phyloP scores from a whole-genome alignment of 2,888 invertebrate species.

The Gnatocerus cornutus region DNA sequence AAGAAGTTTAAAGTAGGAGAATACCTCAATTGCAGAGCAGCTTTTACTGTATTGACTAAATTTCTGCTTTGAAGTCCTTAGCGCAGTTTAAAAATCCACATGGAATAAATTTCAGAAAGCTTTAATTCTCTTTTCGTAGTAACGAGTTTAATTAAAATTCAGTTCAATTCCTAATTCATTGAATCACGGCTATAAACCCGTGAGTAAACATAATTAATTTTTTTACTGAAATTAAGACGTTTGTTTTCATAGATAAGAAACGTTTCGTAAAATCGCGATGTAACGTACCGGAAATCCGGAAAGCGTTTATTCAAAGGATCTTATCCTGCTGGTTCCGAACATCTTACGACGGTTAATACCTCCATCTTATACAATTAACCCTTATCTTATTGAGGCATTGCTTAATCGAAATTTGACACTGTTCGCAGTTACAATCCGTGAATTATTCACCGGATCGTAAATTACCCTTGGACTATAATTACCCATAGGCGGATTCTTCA shows the following conservation, averaged over 20 bases:
- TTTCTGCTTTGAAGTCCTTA: background rate
- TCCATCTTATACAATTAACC: constrained; percentile 39
- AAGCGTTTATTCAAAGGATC: constrained; percentile 32
- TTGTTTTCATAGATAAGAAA: no score
- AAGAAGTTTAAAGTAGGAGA: constrained; percentile 12
- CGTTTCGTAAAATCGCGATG: constrained; percentile 15
- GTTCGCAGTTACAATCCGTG: constrained; percentile 15
- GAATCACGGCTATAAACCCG: background rate
- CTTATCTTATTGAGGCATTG: constrained; percentile 31
- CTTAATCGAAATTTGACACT: constrained; percentile 36
- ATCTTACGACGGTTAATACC: constrained; percentile 24
- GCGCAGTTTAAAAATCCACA: constrained; percentile 10
- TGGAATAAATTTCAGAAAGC: constrained; percentile 8
- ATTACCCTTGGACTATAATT: constrained; percentile 8
- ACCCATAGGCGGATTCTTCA: background rate
- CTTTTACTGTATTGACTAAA: constrained; percentile 9
- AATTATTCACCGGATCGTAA: constrained; percentile 26
- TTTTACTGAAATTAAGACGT: no score
- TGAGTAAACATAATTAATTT: constrained; percentile 5
- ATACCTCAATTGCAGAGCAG: constrained; percentile 8
- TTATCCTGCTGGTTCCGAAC: constrained; percentile 16
- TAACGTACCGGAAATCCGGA: constrained; percentile 22
- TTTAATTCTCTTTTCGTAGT: constrained; percentile 5
- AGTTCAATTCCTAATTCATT: constrained; percentile 3
- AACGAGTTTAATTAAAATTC: constrained; percentile 20